These are phyloP conservation scores for Microtus montanus DNA, from an alignment of 2,113 vertebrate species.

Conservation along the genomic window DNA sequence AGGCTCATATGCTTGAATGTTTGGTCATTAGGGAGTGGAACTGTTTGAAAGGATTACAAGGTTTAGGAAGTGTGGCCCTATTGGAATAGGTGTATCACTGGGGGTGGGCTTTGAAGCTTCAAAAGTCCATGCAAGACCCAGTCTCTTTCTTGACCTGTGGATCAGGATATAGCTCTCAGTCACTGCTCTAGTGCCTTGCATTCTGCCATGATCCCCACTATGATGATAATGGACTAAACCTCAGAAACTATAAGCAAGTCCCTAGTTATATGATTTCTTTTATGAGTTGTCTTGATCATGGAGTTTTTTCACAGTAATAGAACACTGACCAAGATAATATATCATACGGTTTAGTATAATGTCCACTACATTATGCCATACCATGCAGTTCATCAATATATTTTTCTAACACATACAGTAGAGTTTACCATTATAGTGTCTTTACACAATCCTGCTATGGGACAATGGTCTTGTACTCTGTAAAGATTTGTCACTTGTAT, in stretches of 20 bases:
- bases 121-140: not conserved
- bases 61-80: not conserved
- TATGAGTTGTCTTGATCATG: not conserved
- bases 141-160: not conserved
- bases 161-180: not conserved
- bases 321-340: not conserved
- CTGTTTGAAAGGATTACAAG: not conserved
- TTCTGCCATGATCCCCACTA: not conserved
- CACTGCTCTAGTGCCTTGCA: not conserved
- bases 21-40: not conserved
- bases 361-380: not conserved
- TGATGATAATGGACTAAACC: not conserved
- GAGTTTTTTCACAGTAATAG: not conserved
- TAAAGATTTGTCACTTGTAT: too few species aligned
- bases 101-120: not conserved
- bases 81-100: not conserved
- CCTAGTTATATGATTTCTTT: not conserved
- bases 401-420: not conserved
- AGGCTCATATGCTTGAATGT: not conserved
- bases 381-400: not conserved
- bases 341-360: too few species aligned
- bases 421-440: not conserved
- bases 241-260: not conserved
- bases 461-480: too few species aligned
- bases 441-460: too few species aligned